These are phyloP conservation scores for Drosophila yooni DNA, from an alignment of 2,888 invertebrate genomes.

Conservation along the genomic window DNA sequence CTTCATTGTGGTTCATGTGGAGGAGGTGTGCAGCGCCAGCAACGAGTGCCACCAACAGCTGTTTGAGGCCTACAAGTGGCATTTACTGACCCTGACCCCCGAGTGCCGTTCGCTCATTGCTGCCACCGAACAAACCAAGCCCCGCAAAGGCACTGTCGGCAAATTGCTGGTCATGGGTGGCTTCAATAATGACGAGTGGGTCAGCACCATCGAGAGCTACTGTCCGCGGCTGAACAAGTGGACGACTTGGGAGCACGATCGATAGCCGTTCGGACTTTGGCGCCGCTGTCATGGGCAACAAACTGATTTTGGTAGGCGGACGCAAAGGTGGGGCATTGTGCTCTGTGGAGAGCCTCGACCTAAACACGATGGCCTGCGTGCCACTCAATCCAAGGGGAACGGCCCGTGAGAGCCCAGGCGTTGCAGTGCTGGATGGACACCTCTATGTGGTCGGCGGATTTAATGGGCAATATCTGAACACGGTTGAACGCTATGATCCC, in stretches of 20 bases:
- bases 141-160: conserved; percentile 96
- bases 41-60: conserved; percentile 93
- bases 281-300: conserved; percentile 92
- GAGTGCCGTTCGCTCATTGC: conserved; percentile 92
- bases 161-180: conserved; percentile 95
- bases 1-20: conserved; percentile 95
- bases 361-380: conserved; percentile 92
- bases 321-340: conserved; percentile 90
- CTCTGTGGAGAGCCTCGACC: conserved; percentile 94
- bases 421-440: conserved; percentile 91
- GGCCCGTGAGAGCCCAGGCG: conserved; percentile 92
- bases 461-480: conserved; percentile 95
- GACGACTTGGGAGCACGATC: conserved; percentile 84
- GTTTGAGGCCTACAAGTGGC: conserved; percentile 97
- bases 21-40: conserved; percentile 87
- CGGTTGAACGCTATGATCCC: conserved; percentile 97
- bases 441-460: conserved; percentile 97
- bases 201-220: conserved; percentile 91
- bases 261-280: conserved; percentile 93
- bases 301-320: conserved; percentile 95
- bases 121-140: conserved; percentile 91
- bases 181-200: conserved; percentile 84
- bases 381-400: conserved; percentile 94
- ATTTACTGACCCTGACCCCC: conserved; percentile 92
- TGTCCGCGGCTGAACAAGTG: conserved; percentile 84